Conservation (phyloP, 2,113 vertebrate species). For the Chionomys nivalis region DNA sequence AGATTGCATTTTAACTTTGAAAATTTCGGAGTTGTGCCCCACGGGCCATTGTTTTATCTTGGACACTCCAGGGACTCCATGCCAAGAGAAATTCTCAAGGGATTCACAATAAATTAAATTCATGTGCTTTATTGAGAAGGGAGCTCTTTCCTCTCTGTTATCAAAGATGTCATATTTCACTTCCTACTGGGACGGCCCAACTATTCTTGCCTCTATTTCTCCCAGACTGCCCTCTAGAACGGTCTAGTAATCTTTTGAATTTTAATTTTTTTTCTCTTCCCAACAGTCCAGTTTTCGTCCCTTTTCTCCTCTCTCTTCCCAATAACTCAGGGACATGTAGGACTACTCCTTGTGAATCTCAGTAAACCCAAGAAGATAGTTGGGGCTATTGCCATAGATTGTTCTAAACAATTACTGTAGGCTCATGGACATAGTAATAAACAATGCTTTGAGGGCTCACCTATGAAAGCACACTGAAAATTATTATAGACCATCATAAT, state of each 20-base stretch:
- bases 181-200: neutral
- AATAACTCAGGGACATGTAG: neutral
- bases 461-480: neutral
- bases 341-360: neutral
- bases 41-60: slow-evolving; percentile 66
- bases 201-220: neutral
- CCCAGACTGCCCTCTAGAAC: neutral
- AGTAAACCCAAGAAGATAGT: slow-evolving; percentile 23
- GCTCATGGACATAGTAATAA: neutral
- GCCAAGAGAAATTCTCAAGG: slow-evolving; percentile 62
- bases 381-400: neutral
- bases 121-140: slow-evolving; percentile 51
- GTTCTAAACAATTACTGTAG: neutral
- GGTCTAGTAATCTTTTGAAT: neutral
- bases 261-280: neutral
- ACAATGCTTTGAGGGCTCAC: neutral
- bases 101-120: slow-evolving; percentile 23
- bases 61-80: slow-evolving; percentile 55
- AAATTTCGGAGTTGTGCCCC: slow-evolving; percentile 69
- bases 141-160: slow-evolving; percentile 19
- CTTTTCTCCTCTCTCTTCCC: neutral
- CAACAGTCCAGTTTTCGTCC: no score
- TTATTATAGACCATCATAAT: neutral
- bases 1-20: slow-evolving; percentile 72
- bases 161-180: slow-evolving; percentile 31